Conservation (phyloP, 2,888 invertebrate species). For the Zaprionus bogoriensis region DNA sequence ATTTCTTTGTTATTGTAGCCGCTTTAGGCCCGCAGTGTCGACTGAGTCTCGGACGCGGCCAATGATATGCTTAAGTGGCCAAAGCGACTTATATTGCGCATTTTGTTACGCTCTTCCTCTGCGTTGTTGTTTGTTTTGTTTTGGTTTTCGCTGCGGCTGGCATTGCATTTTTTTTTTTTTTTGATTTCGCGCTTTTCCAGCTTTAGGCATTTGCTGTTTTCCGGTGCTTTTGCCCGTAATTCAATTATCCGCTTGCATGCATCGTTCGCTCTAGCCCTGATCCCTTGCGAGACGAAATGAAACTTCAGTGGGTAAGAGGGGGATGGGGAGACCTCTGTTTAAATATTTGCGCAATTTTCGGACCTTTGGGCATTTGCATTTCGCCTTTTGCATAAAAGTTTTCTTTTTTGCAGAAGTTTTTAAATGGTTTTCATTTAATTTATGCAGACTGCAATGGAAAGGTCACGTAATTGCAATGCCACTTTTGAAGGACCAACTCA, state of each 20-base stretch:
- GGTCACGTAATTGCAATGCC: slow-evolving; percentile 21
- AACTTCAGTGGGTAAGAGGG: too few species aligned
- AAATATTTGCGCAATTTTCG: slow-evolving; percentile 40
- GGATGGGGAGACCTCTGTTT: slow-evolving; percentile 2
- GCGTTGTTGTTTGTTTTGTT: slow-evolving; percentile 9
- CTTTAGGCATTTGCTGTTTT: slow-evolving; percentile 31
- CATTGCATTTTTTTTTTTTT: slow-evolving; percentile 50
- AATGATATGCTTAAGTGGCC: slow-evolving; percentile 50
- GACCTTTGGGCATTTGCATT: slow-evolving; percentile 27
- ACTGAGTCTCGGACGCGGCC: not conserved
- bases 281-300: not conserved
- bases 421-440: slow-evolving; percentile 32
- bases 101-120: slow-evolving; percentile 27
- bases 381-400: slow-evolving; percentile 8
- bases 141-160: slow-evolving; percentile 16
- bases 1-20: slow-evolving; percentile 42
- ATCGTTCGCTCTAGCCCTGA: slow-evolving; percentile 2
- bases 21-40: slow-evolving; percentile 33
- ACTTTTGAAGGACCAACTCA: too few species aligned
- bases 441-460: slow-evolving; percentile 33
- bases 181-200: slow-evolving; percentile 40
- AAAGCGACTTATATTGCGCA: slow-evolving; percentile 44
- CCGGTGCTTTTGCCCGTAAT: slow-evolving; percentile 50
- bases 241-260: slow-evolving; percentile 64
- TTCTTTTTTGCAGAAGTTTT: slow-evolving; percentile 13